Conservation (phyloP, 2,113 vertebrate species). For the Lycaon pictus region DNA sequence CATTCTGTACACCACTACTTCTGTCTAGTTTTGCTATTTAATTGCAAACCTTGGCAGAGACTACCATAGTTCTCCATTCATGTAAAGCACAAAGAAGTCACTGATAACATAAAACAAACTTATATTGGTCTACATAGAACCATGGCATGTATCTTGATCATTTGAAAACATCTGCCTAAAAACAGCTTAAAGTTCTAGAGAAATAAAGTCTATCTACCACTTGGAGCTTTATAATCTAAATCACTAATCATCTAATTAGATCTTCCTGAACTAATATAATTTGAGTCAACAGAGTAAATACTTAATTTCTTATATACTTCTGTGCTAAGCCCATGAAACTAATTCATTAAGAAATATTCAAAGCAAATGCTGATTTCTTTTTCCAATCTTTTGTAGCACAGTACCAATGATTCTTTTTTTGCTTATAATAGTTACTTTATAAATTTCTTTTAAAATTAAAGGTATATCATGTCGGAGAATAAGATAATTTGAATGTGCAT, state of each 20-base stretch:
- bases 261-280: conserved; percentile 69
- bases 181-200: conserved; percentile 25
- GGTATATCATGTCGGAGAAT: neutral
- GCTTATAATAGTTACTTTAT: neutral
- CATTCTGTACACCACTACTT: conserved; percentile 60
- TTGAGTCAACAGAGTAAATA: conserved; percentile 48
- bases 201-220: conserved; percentile 65
- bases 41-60: conserved; percentile 61
- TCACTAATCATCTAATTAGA: conserved; percentile 65
- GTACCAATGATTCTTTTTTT: neutral
- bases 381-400: neutral
- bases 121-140: conserved; percentile 7
- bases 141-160: neutral
- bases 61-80: neutral
- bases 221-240: conserved; percentile 69
- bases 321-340: neutral
- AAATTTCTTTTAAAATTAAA: neutral
- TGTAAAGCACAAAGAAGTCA: neutral
- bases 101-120: conserved; percentile 51
- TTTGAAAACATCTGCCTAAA: neutral
- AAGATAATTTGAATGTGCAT: neutral
- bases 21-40: conserved; percentile 51
- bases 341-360: conserved; percentile 18
- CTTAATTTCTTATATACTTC: conserved; percentile 46
- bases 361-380: neutral